Evolutionary conservation across 2,888 invertebrate genomes (phyloP), one percentile per base, ranked within the genome.

Genomic region (Dicyrtomina minuta): DNA sequence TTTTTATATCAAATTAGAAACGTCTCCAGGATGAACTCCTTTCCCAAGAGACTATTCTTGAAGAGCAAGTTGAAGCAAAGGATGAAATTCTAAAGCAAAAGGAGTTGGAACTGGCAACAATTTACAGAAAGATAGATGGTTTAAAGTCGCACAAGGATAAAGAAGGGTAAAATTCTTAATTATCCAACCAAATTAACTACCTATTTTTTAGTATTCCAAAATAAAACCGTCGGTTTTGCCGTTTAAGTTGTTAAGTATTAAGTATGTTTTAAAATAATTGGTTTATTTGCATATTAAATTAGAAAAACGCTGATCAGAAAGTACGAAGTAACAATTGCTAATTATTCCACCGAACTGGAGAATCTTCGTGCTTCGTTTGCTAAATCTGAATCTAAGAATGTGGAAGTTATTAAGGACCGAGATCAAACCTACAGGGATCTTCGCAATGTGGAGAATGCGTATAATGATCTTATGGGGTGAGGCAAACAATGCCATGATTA

Each of bases 391-490:
- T 12, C 55, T 55, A 43, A 15, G n/a, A 66, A 66, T 15, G 43
- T 41, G n/a, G 24, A 41, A 15, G 43, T 66, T 4, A 56, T 66
- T 1, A 26, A 66, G 15, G 66, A 66, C 22, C 33, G 66, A 13
- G 66, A 66, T 26, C 66, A 66, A 44, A 22, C 33, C 44, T 56
- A 41, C 24, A 26, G 15, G 6, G 66, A 65, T 65, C 65, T 65
- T 13, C 65, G 33, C 1, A 53, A 53, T 41, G 65, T 65, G 20
- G 65, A 65, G 39, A 65, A 65, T 43, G 65, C 65, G 22, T 65
- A 65, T 20, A 43, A 12, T 24, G 65, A 65, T 55, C 65, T 65
- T 41, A 55, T 65, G 65, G 53, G 65, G 65, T 65, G 55, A 13
- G 10, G 10, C 51, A 55, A 80, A 80, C 56, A 70, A 83, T n/a